A percentile compares a stretch with the other conserved stretches of the same genome.
These are phyloP conservation scores for Oscheius myriophilus DNA, from an alignment of 2,888 invertebrate species.

Conservation along the genomic window DNA sequence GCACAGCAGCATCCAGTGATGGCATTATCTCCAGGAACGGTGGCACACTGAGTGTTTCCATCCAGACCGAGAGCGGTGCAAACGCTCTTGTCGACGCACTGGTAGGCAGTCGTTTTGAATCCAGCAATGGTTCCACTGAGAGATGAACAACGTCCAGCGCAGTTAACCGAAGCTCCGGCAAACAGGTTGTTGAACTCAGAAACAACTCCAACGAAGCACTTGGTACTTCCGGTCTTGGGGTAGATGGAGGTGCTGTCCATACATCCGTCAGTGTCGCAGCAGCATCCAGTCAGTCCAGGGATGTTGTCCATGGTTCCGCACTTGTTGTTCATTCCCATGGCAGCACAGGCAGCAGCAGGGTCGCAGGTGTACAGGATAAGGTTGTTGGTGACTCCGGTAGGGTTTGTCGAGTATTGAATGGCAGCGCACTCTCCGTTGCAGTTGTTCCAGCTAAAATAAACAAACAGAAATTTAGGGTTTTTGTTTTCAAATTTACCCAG, in stretches of 20 bases:
- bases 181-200: slow-evolving; percentile 9
- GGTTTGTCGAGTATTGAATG: slow-evolving; percentile 22
- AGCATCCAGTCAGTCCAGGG: slow-evolving; percentile 43
- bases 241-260: slow-evolving; percentile 40
- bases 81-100: slow-evolving; percentile 28
- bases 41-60: slow-evolving; percentile 29
- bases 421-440: slow-evolving; percentile 28
- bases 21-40: slow-evolving; percentile 35
- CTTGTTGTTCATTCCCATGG: slow-evolving; percentile 33
- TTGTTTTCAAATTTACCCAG: slow-evolving; percentile 26
- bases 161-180: slow-evolving; percentile 40
- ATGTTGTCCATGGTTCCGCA: slow-evolving; percentile 34
- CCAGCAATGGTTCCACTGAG: slow-evolving; percentile 22
- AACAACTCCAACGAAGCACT: slow-evolving; percentile 50
- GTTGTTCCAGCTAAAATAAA: not conserved
- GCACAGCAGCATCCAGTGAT: slow-evolving; percentile 50
- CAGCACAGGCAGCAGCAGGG: slow-evolving; percentile 40
- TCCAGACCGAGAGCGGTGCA: slow-evolving; percentile 38
- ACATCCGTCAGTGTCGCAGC: slow-evolving; percentile 49
- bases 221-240: slow-evolving; percentile 44
- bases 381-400: slow-evolving; percentile 26
- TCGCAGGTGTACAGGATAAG: slow-evolving; percentile 48
- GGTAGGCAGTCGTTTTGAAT: slow-evolving; percentile 18
- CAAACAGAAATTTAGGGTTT: not conserved
- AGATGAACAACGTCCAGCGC: slow-evolving; percentile 43